Conservation (phyloP, 2,113 vertebrate species). For the Atlantisia rogersi region DNA sequence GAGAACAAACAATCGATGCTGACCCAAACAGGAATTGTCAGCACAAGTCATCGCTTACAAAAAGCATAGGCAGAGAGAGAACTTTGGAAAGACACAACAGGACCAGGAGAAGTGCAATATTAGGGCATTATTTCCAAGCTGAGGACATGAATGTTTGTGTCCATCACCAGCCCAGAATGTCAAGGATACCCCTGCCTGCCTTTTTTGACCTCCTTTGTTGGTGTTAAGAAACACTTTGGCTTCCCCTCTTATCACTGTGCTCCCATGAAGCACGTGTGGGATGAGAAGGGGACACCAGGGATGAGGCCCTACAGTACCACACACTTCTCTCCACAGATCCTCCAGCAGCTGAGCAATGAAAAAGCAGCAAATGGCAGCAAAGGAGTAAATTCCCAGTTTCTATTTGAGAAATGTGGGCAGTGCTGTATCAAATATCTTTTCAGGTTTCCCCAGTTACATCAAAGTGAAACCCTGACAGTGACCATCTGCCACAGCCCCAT, state of each 20-base stretch:
- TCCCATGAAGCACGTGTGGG: neutral
- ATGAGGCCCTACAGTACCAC: neutral
- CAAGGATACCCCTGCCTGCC: constrained; percentile 23
- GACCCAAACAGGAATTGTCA: neutral
- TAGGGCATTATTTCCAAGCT: neutral
- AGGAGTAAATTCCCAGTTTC: neutral
- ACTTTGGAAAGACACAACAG: neutral
- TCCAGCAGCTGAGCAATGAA: neutral
- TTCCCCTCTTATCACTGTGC: neutral
- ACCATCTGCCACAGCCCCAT: neutral
- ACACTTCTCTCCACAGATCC: neutral
- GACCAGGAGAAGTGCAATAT: neutral
- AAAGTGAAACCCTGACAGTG: neutral
- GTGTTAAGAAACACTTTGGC: neutral
- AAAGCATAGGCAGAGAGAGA: neutral
- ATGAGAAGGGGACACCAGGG: neutral
- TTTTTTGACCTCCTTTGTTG: neutral
- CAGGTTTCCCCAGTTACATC: neutral
- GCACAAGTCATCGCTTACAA: neutral
- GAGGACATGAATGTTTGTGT: neutral
- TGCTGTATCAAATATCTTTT: neutral
- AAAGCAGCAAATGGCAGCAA: neutral
- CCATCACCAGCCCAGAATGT: constrained; percentile 21
- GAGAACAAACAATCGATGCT: neutral
- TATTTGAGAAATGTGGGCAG: neutral